Percentiles rank a stretch among this genome's conserved stretches.
These are phyloP conservation scores for Liolophura sinensis DNA, from an alignment of 1,140 invertebrate species.

Conservation along the genomic window DNA sequence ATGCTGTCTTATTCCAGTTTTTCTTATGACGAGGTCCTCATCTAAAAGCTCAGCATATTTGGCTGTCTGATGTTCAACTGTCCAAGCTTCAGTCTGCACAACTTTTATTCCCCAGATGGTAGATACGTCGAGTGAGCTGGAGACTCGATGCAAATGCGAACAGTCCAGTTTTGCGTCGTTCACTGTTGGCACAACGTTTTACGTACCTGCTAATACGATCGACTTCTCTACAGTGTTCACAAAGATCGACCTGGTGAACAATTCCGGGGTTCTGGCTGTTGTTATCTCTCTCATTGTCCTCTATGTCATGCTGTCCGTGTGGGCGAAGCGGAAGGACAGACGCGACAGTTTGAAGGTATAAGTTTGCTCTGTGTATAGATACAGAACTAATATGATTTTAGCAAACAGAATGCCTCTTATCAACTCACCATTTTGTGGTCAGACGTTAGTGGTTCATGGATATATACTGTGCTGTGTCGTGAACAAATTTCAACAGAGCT, in stretches of 20 bases:
- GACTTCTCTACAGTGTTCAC: constrained; percentile 62
- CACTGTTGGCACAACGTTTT: constrained; percentile 34
- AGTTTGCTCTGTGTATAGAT: no score
- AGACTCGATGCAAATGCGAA: constrained; percentile 6
- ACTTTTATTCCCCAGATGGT: constrained; percentile 1
- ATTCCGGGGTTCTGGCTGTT: constrained; percentile 47
- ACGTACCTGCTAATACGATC: constrained; percentile 61
- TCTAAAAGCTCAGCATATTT: neutral
- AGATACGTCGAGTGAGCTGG: neutral
- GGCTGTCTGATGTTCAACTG: neutral
- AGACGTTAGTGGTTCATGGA: neutral
- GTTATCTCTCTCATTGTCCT: constrained; percentile 56
- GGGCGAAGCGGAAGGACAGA: constrained; percentile 58
- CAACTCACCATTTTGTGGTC: neutral
- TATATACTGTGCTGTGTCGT: neutral
- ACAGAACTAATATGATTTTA: neutral
- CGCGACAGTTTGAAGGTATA: constrained; percentile 28
- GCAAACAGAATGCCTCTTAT: neutral
- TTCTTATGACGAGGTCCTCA: no score
- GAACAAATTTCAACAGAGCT: neutral
- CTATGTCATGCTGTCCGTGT: constrained; percentile 55
- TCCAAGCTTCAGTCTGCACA: neutral
- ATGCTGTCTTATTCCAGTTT: no score
- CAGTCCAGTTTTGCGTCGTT: neutral
- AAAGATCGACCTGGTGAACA: constrained; percentile 37